Percentiles rank a stretch among this genome's conserved stretches.
Conservation (phyloP, 2,888 invertebrate genomes). For the Pyrocoelia pectoralis region DNA sequence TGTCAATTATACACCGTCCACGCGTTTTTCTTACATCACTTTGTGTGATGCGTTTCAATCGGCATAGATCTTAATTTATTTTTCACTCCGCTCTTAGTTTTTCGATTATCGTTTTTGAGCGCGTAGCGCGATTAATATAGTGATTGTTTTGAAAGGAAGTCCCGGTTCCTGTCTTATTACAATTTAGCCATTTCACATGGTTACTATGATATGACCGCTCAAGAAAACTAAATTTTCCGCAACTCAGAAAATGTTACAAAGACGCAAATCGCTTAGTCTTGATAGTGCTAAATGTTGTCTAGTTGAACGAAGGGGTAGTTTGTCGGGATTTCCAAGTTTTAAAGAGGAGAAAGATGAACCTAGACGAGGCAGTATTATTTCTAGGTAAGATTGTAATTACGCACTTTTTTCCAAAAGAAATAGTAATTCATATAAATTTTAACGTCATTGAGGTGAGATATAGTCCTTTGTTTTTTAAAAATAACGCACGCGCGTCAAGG, state of each 20-base stretch:
- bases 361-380: slow-evolving; percentile 60
- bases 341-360: slow-evolving; percentile 47
- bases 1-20: slow-evolving; percentile 23
- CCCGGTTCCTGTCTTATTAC: neutral
- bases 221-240: neutral
- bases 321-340: slow-evolving; percentile 41
- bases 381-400: slow-evolving; percentile 54
- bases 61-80: neutral
- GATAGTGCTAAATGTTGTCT: slow-evolving; percentile 37
- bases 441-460: too few species aligned
- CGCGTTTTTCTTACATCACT: slow-evolving; percentile 6
- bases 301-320: slow-evolving; percentile 50
- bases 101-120: neutral
- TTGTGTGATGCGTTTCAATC: neutral
- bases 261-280: slow-evolving; percentile 45
- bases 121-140: neutral
- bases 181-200: neutral
- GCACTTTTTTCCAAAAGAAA: too few species aligned
- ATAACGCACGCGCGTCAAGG: too few species aligned
- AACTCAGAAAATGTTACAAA: slow-evolving; percentile 27
- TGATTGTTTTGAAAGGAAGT: neutral
- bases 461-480: too few species aligned
- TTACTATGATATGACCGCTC: neutral
- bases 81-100: neutral
- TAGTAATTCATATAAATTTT: too few species aligned